Evolutionary conservation across 2,113 vertebrate species (phyloP), one percentile per base, ranked within the genome.

Genomic region (Eira barbara): DNA sequence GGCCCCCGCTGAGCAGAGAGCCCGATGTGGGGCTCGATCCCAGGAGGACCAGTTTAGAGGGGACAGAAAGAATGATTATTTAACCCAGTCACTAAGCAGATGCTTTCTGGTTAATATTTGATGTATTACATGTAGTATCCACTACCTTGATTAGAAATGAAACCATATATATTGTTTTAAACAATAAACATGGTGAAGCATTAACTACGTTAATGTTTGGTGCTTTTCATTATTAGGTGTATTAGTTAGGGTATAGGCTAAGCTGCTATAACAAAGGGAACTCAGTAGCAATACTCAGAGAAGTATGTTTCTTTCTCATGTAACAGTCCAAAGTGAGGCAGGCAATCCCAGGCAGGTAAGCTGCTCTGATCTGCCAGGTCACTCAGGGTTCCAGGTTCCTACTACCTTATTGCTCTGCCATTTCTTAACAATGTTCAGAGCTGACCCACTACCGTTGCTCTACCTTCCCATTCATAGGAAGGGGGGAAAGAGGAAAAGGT

Each of bases 91-190:
- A 88, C 79, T 57, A 86, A 96, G 89, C 69, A 96, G 27, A 97
- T 92, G 94, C 49, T 81, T 97, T 85, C 81, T 86, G 57, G 92
- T 98, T 98, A 98, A 97, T 97, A 92, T 88, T 96, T 98, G 95
- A 97, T 91, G 63, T 78, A 88, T 52, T 89, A 83, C 84, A 80
- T 91, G 71, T 39, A 92, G 61, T 92, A 65, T 93, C 95, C 80
- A 76, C 76, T 55, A 79, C 34, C 15, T 67, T 65, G 42, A 95
- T 94, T 95, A 95, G 88, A 95, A 97, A 97, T 67, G 65, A 92
- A 91, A 97, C 79, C 93, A 90, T 52, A 92, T 36, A 55, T 67
- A 80, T 84, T 84, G 49, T 97, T 88, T 95, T 83, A 87, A 91
- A 59, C 49, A 92, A 76, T 61, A 92, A 76, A 42, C 92, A 79